These are phyloP conservation scores for Lepilemur septentrionalis DNA, from an alignment of 2,797 vertebrate genomes.

Conservation along the genomic window DNA sequence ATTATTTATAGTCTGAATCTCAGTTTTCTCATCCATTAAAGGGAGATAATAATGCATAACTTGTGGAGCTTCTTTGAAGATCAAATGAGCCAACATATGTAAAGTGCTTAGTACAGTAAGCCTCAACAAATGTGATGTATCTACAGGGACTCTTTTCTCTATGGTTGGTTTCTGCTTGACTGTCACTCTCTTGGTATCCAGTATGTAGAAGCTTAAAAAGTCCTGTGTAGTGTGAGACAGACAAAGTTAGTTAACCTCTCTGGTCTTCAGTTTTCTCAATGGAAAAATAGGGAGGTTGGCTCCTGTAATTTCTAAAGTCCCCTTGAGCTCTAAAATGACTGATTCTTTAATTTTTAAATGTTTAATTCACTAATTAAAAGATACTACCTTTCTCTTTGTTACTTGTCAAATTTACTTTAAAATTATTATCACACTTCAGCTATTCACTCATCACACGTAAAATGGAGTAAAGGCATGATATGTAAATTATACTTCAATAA, in stretches of 20 bases:
- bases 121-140: not conserved
- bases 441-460: no score
- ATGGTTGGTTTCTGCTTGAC: not conserved
- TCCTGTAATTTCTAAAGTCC: not conserved
- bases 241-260: slow-evolving; percentile 16
- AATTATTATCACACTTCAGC: slow-evolving; percentile 58
- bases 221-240: not conserved
- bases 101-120: not conserved
- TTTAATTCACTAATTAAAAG: slow-evolving; percentile 24
- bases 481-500: no score
- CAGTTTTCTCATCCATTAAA: not conserved
- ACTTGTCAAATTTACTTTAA: slow-evolving; percentile 66
- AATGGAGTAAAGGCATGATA: no score
- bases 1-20: not conserved
- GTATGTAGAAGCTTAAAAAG: not conserved
- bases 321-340: slow-evolving; percentile 23
- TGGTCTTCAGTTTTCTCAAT: not conserved
- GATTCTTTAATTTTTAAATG: slow-evolving; percentile 4
- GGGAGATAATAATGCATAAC: not conserved
- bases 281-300: not conserved
- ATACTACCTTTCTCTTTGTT: slow-evolving; percentile 48
- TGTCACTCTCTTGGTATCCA: not conserved
- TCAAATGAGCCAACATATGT: not conserved
- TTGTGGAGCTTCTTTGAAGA: not conserved
- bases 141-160: not conserved